Evolutionary conservation across 2,888 invertebrate species (phyloP).

Genomic region (Philereme transversata): DNA sequence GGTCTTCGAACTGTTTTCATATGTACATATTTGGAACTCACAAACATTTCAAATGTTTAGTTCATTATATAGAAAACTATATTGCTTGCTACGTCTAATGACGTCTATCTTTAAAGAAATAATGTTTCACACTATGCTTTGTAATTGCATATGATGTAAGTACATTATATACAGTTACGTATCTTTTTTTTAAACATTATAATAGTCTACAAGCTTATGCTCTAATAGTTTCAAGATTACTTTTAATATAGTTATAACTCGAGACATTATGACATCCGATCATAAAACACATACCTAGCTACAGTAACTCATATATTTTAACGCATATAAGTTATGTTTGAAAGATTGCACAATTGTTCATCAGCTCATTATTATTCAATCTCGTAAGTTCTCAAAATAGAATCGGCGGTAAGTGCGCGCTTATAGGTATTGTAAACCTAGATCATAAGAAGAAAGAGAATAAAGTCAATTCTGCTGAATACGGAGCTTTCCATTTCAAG

Average conservation of each 20-base stretch:
- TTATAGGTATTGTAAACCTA: too few relatives aligned
- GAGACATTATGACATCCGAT: conserved; percentile 17
- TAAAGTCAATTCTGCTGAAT: too few relatives aligned
- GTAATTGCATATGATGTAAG: conserved; percentile 1
- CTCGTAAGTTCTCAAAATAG: conserved; percentile 14
- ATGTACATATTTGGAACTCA: too few relatives aligned
- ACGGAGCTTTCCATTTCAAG: too few relatives aligned
- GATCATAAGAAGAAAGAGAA: too few relatives aligned
- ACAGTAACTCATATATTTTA: neutral
- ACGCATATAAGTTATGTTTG: conserved; percentile 8
- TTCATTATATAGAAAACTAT: too few relatives aligned
- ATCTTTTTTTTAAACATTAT: conserved; percentile 5
- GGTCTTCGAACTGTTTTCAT: conserved; percentile 9
- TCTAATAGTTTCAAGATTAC: conserved; percentile 19
- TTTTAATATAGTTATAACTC: conserved; percentile 3
- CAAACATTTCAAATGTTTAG: too few relatives aligned
- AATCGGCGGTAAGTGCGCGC: neutral
- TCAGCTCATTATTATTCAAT: conserved; percentile 10
- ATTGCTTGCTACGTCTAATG: too few relatives aligned
- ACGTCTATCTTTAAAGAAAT: too few relatives aligned
- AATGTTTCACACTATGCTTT: neutral
- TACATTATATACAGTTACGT: neutral
- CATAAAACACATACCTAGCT: neutral
- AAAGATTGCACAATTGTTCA: conserved; percentile 14
- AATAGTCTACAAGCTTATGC: conserved; percentile 7